phyloP scores from a whole-genome alignment of 2,797 vertebrate genomes.

The Poecile montanus region DNA sequence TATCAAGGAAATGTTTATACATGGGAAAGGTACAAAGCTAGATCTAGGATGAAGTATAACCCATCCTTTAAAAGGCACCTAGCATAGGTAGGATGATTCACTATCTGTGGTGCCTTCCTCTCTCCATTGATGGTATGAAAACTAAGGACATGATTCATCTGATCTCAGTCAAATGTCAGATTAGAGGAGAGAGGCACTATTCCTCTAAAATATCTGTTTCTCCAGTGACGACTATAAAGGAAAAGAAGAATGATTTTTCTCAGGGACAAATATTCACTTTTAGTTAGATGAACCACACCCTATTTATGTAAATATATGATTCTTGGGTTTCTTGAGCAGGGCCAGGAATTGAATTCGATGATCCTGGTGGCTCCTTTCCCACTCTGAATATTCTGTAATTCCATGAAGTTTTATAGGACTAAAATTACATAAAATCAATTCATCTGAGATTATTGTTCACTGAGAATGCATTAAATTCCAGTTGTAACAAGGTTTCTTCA shows the following conservation, averaged over 20 bases:
- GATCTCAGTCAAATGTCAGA: neutral
- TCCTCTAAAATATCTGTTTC: neutral
- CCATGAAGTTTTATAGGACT: neutral
- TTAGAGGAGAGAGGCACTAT: neutral
- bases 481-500: neutral
- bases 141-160: neutral
- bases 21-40: neutral
- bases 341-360: neutral
- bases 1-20: neutral
- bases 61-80: neutral
- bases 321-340: neutral
- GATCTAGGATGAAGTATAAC: neutral
- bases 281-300: neutral
- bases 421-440: neutral
- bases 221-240: neutral
- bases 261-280: neutral
- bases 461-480: neutral
- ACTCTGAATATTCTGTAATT: neutral
- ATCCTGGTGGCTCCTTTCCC: neutral
- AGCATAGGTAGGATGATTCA: neutral
- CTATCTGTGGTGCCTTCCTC: neutral
- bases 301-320: neutral
- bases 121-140: neutral
- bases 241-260: neutral
- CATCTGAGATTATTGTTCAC: neutral